Base-by-base conservation (phyloP, 2,113 vertebrate species). In the Sceloporus undulatus region DNA sequence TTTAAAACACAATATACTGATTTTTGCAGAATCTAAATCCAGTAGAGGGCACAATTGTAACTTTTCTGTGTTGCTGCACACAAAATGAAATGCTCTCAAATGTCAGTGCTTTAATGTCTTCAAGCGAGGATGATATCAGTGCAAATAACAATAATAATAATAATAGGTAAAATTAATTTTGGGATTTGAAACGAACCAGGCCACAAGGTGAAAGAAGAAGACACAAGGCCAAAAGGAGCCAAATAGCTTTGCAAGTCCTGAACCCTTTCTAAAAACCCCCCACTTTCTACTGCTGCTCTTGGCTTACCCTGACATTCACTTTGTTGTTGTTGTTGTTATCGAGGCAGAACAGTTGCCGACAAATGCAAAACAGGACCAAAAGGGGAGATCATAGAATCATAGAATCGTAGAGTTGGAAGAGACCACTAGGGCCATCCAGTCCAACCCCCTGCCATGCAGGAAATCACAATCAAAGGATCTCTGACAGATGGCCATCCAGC, bases 41-140 rank as follows among this genome's bases (percentile, higher is more conserved):
- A 95, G 94, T 90, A 96, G 96, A 95, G 94, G 94, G 96, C 96
- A 95, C 87, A 77, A n/a, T 76, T 94, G 96, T 1, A 70, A 89
- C 88, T 93, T 2, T 40, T 0, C 88, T 79, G n/a, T 19, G n/a
- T 70, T 34, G 40, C 82, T 1, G 13, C 27, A 4, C 42, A 38
- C 65, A 19, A 68, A 78, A 42, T 1, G 2, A 34, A 76, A 71
- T 2, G 5, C 7, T 1, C 0, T 52, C 0, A 23, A 62, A 54
- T 84, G 14, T 48, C 19, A 65, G 25, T 78, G 34, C 7, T 34
- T 23, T 21, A 62, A 52, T 9, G 11, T 16, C 66, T 0, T 0
- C 5, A n/a, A 1, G 2, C 14, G 1, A 0, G 0, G 0, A 0
- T 76, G 0, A 0, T 1, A 1, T 3, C 65, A 0, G 52, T 79